Evolutionary conservation across 1,140 invertebrate genomes (phyloP).

Genomic region (Apis dorsata): DNA sequence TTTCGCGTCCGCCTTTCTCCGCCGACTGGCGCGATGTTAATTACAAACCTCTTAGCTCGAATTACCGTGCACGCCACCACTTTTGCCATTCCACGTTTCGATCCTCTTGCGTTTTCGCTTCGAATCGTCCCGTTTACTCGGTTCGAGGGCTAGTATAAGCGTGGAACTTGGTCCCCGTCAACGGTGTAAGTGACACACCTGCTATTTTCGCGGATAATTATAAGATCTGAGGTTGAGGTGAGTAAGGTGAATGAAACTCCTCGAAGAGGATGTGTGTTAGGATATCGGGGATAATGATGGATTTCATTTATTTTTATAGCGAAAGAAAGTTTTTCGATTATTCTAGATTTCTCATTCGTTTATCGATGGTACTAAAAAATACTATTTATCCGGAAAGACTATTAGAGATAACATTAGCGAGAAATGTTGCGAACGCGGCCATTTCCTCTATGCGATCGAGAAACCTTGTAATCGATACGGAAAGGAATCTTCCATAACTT

Average conservation of each 20-base stretch:
- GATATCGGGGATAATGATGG: not conserved
- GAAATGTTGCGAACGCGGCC: slow-evolving; percentile 4
- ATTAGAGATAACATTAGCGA: not conserved
- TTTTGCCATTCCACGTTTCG: slow-evolving; percentile 15
- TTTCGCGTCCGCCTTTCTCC: slow-evolving; percentile 37
- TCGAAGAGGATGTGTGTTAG: not conserved
- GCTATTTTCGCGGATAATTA: not conserved
- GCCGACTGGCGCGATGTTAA: slow-evolving; percentile 46
- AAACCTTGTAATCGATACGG: slow-evolving; percentile 12
- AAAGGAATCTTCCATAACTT: slow-evolving; percentile 1
- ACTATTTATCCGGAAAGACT: not conserved
- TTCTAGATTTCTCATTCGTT: not conserved
- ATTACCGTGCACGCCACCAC: slow-evolving; percentile 59
- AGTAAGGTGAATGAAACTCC: not conserved
- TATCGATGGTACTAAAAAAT: not conserved
- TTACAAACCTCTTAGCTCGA: slow-evolving; percentile 57
- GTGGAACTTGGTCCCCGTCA: not conserved
- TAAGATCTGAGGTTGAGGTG: not conserved
- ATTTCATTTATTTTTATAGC: not conserved
- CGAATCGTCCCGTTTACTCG: not conserved
- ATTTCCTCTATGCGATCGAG: not conserved
- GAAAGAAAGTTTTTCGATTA: not conserved
- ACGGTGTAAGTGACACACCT: not conserved
- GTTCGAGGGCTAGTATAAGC: not conserved
- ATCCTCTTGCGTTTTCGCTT: not conserved